A percentile compares a stretch with the other conserved stretches of the same genome.
Evolutionary conservation across 2,797 vertebrate species (phyloP).

Genomic region (Scomberomorus guttatus): DNA sequence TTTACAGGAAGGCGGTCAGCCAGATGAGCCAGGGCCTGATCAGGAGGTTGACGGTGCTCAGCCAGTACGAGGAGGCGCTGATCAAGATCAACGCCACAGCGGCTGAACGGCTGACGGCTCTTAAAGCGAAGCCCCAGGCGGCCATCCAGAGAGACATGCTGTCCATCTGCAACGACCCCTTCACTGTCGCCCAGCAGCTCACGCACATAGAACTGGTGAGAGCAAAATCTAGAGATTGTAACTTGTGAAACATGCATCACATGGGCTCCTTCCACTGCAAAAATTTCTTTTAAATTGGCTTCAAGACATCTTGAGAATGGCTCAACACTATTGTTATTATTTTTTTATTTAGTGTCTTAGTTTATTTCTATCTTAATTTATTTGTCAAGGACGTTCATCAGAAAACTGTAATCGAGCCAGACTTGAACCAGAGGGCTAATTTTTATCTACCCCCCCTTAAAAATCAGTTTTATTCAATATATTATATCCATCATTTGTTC

Average conservation of each 20-base stretch:
- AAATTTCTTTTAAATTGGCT: no score
- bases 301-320: no score
- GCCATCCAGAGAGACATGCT: conserved; percentile 91
- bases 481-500: background rate
- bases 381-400: background rate
- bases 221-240: background rate
- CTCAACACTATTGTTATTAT: background rate
- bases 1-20: conserved; percentile 90
- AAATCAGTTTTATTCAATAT: background rate
- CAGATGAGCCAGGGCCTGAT: conserved; percentile 93
- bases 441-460: background rate
- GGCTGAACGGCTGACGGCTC: conserved; percentile 87
- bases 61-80: conserved; percentile 95
- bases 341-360: background rate
- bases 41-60: conserved; percentile 89
- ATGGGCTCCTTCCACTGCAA: no score
- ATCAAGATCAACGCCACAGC: conserved; percentile 89
- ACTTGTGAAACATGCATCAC: no score
- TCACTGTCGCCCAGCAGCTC: conserved; percentile 94
- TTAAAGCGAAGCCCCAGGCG: conserved; percentile 93
- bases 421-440: background rate
- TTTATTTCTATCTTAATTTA: no score
- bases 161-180: conserved; percentile 93
- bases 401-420: background rate
- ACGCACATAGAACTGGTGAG: conserved; percentile 96